Evolutionary conservation across 1,140 invertebrate species (phyloP), one percentile per base, ranked within the genome.

Genomic region (Hylyphantes graminicola): DNA sequence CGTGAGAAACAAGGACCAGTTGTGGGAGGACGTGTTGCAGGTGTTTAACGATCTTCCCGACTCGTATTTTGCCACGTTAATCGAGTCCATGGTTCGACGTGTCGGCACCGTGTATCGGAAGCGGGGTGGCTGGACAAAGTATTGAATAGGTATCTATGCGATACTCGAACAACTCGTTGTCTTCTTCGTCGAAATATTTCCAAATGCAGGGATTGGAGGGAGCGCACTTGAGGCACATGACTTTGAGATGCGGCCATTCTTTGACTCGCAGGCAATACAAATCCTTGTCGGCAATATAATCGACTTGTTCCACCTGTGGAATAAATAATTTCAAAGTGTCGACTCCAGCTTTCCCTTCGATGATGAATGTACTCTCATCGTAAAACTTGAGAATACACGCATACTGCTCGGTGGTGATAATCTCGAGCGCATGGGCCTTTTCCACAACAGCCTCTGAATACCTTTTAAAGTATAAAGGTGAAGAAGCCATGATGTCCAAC

Each of bases 21-120:
- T 78, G 0, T 78, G 77, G 77, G 77, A 67, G 7, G 13, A 55
- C n/a, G 17, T 79, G 15, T 19, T 13, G 3, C n/a, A 67, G n/a
- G 65, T 54, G 0, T 68, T 79, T 57, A 2, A 79, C 2, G 11
- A 11, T 7, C 2, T 70, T 3, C 6, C 8, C 0, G 64, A 57
- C 0, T 8, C 9, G 0, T 79, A 79, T 51, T 68, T 79, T 67
- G 64, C 54, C 0, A 59, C 19, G 7, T 59, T 79, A 59, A 57
- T 68, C 13, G 6, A 11, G 0, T 79, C 77, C 0, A 21, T 75
- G 57, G 19, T 21, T 12, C 10, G 73, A 61, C 63, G 77, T 11
- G 21, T 79, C 5, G 3, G n/a, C 10, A 68, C 51, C 12, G 77
- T 79, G 0, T n/a, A 11, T 13, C n/a, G 15, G 0, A 64, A 77